Conservation (phyloP, 2,113 vertebrate genomes). For the Saimiri boliviensis region DNA sequence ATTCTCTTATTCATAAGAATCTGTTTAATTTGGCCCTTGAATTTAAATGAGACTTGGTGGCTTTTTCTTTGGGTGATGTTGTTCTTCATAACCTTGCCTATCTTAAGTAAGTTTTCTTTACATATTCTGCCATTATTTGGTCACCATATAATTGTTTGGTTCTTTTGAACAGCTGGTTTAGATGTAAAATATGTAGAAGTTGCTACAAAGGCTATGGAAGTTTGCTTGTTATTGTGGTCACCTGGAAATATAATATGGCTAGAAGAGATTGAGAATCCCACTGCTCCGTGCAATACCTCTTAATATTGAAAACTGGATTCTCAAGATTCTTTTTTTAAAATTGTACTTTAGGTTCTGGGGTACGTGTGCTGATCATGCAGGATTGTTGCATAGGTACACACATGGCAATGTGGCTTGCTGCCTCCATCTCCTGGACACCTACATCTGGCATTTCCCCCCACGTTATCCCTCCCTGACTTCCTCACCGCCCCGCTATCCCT, state of each 20-base stretch:
- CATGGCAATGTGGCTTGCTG: no score
- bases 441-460: no score
- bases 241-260: background rate
- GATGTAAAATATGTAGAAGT: conserved; percentile 18
- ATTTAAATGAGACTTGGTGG: background rate
- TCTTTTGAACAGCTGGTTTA: background rate
- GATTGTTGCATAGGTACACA: no score
- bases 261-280: background rate
- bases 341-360: no score
- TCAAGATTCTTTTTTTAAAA: background rate
- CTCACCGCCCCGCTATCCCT: no score
- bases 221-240: background rate
- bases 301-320: background rate
- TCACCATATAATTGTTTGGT: background rate
- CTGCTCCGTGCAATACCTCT: background rate
- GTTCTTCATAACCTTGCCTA: background rate
- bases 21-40: background rate
- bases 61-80: background rate
- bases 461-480: no score
- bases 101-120: background rate
- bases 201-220: background rate
- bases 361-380: no score
- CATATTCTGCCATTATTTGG: background rate
- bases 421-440: no score
- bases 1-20: background rate